Percentiles rank a stretch among this genome's conserved stretches.
Conservation (phyloP, 2,113 vertebrate species). For the Paramormyrops kingsleyae region DNA sequence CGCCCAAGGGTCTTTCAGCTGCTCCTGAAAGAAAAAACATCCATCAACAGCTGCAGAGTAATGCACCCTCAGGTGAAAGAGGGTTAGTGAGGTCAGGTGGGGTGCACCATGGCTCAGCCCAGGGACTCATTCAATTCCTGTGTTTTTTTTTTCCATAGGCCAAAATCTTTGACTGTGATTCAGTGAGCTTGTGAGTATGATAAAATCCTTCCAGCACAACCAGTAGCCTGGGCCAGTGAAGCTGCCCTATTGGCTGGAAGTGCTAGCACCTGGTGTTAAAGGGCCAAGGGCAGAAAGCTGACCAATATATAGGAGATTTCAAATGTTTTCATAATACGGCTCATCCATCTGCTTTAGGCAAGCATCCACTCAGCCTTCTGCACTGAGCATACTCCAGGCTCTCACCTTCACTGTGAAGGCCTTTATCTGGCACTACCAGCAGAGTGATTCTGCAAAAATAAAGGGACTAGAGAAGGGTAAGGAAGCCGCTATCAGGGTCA, state of each 20-base stretch:
- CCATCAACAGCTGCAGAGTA: not conserved
- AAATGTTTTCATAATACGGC: not conserved
- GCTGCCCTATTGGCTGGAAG: not conserved
- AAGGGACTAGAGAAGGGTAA: not conserved
- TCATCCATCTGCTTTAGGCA: not conserved
- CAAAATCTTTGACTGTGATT: not conserved
- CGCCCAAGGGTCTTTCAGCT: not conserved
- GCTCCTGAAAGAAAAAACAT: not conserved
- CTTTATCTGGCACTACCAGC: not conserved
- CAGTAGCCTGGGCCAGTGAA: not conserved
- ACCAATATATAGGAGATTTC: not conserved
- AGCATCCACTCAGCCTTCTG: not conserved
- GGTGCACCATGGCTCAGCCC: not conserved
- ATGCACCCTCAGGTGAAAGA: not conserved
- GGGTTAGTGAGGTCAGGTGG: not conserved
- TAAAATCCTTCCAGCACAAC: not conserved
- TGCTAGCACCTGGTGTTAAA: not conserved
- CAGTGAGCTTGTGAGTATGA: not conserved
- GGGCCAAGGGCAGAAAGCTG: not conserved
- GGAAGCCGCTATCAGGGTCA: not conserved
- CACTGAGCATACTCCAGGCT: not conserved
- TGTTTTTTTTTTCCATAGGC: not conserved
- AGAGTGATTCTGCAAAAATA: not conserved
- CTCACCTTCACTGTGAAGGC: not conserved
- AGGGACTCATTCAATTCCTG: not conserved